Conservation (phyloP, 2,113 vertebrate species). For the Corydoras maculifer region DNA sequence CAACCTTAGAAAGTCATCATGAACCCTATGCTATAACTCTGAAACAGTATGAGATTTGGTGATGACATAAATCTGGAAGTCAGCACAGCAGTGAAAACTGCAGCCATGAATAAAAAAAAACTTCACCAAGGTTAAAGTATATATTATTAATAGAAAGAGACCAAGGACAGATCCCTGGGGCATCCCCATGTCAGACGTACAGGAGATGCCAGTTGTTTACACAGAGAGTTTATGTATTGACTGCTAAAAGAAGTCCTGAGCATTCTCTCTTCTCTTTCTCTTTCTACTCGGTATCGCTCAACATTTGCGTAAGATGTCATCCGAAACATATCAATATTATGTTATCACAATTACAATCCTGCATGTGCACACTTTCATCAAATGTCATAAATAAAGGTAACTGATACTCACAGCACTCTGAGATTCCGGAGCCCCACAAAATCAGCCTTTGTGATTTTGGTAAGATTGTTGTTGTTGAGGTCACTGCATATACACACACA, state of each 20-base stretch:
- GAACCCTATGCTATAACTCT: neutral
- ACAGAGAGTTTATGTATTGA: no score
- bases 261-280: no score
- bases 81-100: neutral
- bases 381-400: no score
- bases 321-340: no score
- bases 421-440: slow-evolving; percentile 91
- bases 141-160: neutral
- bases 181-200: no score
- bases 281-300: no score
- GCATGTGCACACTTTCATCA: no score
- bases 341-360: no score
- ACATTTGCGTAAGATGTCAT: no score
- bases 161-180: neutral
- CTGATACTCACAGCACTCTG: slow-evolving; percentile 88
- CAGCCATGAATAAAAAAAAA: neutral
- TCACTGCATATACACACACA: slow-evolving; percentile 67
- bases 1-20: neutral
- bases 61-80: neutral
- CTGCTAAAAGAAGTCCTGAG: no score
- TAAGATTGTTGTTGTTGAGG: slow-evolving; percentile 98
- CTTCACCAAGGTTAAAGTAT: neutral
- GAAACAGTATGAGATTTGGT: neutral
- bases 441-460: slow-evolving; percentile 91
- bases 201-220: no score